These are phyloP conservation scores for Schlechtendalia chinensis DNA, from an alignment of 1,140 invertebrate genomes.

Conservation along the genomic window DNA sequence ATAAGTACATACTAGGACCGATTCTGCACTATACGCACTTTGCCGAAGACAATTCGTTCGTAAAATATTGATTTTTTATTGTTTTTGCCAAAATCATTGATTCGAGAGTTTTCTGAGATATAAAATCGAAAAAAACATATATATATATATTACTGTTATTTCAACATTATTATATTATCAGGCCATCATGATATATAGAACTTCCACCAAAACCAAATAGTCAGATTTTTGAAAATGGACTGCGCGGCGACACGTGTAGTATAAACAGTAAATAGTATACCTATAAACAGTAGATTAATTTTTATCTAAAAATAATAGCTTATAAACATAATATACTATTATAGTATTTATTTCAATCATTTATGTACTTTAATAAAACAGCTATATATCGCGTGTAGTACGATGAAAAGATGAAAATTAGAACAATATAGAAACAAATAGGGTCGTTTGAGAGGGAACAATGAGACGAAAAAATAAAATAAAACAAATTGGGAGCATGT, in stretches of 20 bases:
- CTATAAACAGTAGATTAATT: neutral
- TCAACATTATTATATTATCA: neutral
- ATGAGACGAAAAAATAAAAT: too few relatives aligned
- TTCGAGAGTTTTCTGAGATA: neutral
- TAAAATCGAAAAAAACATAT: neutral
- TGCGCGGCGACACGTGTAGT: neutral
- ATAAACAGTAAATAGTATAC: neutral
- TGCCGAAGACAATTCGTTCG: neutral
- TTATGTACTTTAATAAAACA: too few relatives aligned
- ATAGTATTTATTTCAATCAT: too few relatives aligned
- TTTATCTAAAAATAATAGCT: neutral
- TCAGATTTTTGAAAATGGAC: slow-evolving; percentile 30
- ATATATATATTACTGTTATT: slow-evolving; percentile 2
- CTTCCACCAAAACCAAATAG: slow-evolving; percentile 26
- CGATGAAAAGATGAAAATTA: too few relatives aligned
- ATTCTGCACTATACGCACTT: neutral
- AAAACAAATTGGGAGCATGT: too few relatives aligned
- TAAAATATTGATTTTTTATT: neutral
- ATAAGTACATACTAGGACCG: neutral
- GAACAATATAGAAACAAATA: too few relatives aligned
- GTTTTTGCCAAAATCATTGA: neutral
- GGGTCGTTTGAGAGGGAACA: too few relatives aligned
- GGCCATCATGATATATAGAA: slow-evolving; percentile 12
- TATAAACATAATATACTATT: neutral
- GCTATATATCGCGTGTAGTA: too few relatives aligned